Conservation (phyloP, 2,888 invertebrate genomes). For the Zonitis immaculata region DNA sequence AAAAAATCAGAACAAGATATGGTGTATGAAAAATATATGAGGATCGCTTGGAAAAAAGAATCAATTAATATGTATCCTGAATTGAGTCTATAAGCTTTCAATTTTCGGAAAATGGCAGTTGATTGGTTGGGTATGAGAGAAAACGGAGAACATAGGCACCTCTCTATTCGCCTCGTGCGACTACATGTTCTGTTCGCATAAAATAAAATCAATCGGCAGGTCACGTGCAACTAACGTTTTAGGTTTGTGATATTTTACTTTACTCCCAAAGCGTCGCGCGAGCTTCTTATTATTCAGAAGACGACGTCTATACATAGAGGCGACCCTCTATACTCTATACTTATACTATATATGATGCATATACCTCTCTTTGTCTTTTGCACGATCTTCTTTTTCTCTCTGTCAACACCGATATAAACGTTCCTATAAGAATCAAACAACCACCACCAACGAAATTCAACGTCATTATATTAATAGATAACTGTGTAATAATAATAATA, state of each 20-base stretch:
- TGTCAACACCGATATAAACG: too few relatives aligned
- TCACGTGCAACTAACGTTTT: constrained; percentile 50
- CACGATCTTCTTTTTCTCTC: too few relatives aligned
- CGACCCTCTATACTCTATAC: too few relatives aligned
- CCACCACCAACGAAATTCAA: too few relatives aligned
- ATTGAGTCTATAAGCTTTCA: constrained; percentile 32
- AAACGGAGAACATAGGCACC: constrained; percentile 25
- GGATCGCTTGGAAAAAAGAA: background rate
- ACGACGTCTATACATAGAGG: too few relatives aligned
- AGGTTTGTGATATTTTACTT: constrained; percentile 51
- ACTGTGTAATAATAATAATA: too few relatives aligned
- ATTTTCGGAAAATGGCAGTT: constrained; percentile 28
- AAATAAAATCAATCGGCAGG: constrained; percentile 51
- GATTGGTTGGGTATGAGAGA: constrained; percentile 6
- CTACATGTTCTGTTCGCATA: constrained; percentile 44
- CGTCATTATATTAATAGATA: too few relatives aligned
- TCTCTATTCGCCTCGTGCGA: constrained; percentile 23
- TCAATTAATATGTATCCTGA: background rate
- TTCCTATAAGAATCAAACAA: too few relatives aligned
- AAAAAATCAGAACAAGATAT: too few relatives aligned
- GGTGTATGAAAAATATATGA: background rate
- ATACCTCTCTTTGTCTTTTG: too few relatives aligned
- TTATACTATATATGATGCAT: too few relatives aligned
- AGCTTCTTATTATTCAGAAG: constrained; percentile 46
- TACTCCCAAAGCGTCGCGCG: constrained; percentile 27